Conservation (phyloP, 2,797 vertebrate genomes). For the Poecilia gillii region DNA sequence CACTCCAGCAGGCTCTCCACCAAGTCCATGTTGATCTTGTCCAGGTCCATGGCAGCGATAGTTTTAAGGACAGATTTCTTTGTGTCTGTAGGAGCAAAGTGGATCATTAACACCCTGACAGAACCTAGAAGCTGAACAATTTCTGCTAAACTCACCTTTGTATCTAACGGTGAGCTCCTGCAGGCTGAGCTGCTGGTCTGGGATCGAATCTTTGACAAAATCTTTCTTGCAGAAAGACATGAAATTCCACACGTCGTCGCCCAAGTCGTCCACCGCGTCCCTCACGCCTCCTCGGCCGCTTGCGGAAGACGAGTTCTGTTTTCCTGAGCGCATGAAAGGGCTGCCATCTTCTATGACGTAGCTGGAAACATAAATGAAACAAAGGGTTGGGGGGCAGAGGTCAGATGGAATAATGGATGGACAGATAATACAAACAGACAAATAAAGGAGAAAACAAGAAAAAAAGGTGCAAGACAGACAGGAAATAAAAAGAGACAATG, state of each 20-base stretch:
- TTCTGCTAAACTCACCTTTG: constrained; percentile 78
- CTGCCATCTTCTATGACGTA: constrained; percentile 92
- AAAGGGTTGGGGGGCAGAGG: background rate
- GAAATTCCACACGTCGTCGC: constrained; percentile 85
- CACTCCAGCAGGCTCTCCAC: constrained; percentile 94
- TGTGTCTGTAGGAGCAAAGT: constrained; percentile 75
- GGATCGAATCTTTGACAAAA: constrained; percentile 86
- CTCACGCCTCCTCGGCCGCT: constrained; percentile 68
- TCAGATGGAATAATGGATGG: background rate
- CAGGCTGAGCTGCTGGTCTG: constrained; percentile 91
- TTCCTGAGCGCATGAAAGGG: constrained; percentile 87
- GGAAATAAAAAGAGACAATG: too few relatives aligned
- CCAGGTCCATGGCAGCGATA: constrained; percentile 91
- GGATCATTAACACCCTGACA: background rate
- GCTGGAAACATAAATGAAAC: constrained; percentile 66
- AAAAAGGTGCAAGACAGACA: background rate
- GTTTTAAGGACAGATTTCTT: constrained; percentile 92
- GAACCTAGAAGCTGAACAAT: background rate
- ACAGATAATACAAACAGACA: background rate
- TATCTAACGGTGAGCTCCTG: constrained; percentile 89
- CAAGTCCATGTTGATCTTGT: constrained; percentile 97
- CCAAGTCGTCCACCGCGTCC: constrained; percentile 84
- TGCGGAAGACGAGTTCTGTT: constrained; percentile 72
- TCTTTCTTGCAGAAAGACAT: constrained; percentile 80
- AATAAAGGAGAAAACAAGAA: background rate